Base-by-base conservation (phyloP, 2,113 vertebrate genomes). In the Condylura cristata region DNA sequence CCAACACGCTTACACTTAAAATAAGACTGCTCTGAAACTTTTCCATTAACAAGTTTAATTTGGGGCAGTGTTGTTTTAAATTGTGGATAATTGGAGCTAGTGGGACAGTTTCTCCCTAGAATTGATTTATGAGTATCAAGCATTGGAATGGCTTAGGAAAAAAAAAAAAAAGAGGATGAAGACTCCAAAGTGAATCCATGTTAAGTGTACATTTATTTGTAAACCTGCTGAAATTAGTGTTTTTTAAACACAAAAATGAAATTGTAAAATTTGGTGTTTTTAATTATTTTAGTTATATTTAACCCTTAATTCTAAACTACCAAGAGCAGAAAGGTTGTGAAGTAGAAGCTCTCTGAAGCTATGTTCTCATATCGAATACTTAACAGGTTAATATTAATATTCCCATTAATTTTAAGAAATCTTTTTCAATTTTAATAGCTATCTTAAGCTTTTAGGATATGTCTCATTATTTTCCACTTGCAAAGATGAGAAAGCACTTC, bases 311-410 rank as follows among this genome's bases (percentile, higher is more conserved):
- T 66, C 86, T 79, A 18, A 65, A 20, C 34, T 6, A 6, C 32
- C 7, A 0, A 44, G 41, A 56, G 30, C 0, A 1, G 63, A 8
- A 30, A 58, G 63, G 17, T 39, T 20, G 4, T 2, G 12, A 32
- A 12, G 41, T 22, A 44, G 17, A 8, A 30, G 5, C 11, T 0
- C 41, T 44, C 22, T 51, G 24, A 24, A 56, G 60, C 61, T 30
- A 10, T 7, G 44, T 39, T 24, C 30, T 61, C 18, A 0, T 22
- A 0, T 12, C 4, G 41, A 48, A 7, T 13, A 3, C n/a, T 56
- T 46, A 34, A 39, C 11, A 44, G 9, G n/a, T n/a, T 12, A 18
- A 28, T 1, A 7, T 16, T 70, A 14, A 8, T 2, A 9, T 37
- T 65, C 14, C 48, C 56, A 24, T 26, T 26, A 32, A n/a, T 56